Conservation (phyloP, 2,113 vertebrate genomes). For the Mola mola region DNA sequence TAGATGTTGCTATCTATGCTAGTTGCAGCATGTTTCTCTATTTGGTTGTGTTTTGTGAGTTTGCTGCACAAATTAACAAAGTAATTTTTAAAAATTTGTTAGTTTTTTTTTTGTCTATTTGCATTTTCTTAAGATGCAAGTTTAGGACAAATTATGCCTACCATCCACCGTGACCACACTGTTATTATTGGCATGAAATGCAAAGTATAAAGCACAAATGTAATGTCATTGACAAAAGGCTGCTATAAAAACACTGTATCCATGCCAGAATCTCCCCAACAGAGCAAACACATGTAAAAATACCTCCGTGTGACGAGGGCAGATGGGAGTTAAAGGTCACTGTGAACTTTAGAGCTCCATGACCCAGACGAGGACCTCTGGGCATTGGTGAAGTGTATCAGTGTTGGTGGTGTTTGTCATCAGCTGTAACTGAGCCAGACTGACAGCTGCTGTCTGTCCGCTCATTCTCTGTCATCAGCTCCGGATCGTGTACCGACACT, state of each 20-base stretch:
- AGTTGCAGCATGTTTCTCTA: too few species aligned
- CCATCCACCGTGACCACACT: too few species aligned
- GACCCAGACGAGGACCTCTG: slow-evolving; percentile 65
- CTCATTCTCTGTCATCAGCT: slow-evolving; percentile 51
- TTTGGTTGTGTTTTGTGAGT: too few species aligned
- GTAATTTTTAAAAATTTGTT: too few species aligned
- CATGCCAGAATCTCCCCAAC: neutral
- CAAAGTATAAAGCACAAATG: too few species aligned
- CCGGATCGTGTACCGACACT: slow-evolving; percentile 16
- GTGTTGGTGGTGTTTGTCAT: slow-evolving; percentile 46
- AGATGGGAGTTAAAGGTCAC: slow-evolving; percentile 40
- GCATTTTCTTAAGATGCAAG: too few species aligned
- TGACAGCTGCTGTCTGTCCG: slow-evolving; percentile 73
- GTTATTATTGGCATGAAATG: too few species aligned
- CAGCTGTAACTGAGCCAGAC: slow-evolving; percentile 61
- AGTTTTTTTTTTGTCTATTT: too few species aligned
- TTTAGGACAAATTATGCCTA: too few species aligned
- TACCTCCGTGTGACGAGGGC: slow-evolving; percentile 7
- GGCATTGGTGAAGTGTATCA: slow-evolving; percentile 46
- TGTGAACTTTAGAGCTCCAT: slow-evolving; percentile 36
- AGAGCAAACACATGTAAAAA: slow-evolving; percentile 3
- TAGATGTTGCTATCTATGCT: too few species aligned
- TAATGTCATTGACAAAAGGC: neutral
- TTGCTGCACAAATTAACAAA: too few species aligned
- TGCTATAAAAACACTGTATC: neutral